These are phyloP conservation scores for Lichenostomus cassidix DNA, from an alignment of 2,113 vertebrate species.

Conservation along the genomic window DNA sequence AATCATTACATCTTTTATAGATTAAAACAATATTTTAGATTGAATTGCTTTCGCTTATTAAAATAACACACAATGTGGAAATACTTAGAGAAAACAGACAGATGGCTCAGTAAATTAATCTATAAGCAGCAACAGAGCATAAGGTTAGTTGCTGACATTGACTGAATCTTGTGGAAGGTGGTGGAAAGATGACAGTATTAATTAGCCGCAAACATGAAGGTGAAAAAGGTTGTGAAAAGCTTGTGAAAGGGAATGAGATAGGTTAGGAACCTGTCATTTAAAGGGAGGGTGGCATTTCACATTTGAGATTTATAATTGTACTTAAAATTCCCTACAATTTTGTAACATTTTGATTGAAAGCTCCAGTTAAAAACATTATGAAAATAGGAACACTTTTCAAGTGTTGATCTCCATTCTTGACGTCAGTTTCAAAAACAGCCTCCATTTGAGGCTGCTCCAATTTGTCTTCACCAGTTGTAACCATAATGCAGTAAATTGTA, in stretches of 20 bases:
- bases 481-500: not conserved
- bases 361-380: not conserved
- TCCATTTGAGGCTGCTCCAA: not conserved
- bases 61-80: slow-evolving; percentile 15
- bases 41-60: slow-evolving; percentile 40
- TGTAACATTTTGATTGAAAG: not conserved
- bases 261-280: not conserved
- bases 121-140: slow-evolving; percentile 43
- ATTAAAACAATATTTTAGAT: slow-evolving; percentile 63
- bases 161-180: slow-evolving; percentile 11
- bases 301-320: not conserved
- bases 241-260: not conserved
- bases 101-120: slow-evolving; percentile 72
- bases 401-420: not conserved
- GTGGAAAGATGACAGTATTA: slow-evolving; percentile 22
- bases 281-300: not conserved
- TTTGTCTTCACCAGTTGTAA: not conserved
- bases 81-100: slow-evolving; percentile 59
- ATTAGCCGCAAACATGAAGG: slow-evolving; percentile 36
- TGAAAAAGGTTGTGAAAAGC: slow-evolving; percentile 41
- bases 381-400: not conserved
- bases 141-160: slow-evolving; percentile 65
- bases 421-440: not conserved
- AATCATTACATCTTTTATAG: slow-evolving; percentile 47
- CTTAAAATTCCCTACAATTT: not conserved